These are phyloP conservation scores for Labrus mixtus DNA, from an alignment of 2,113 vertebrate species.

Conservation along the genomic window DNA sequence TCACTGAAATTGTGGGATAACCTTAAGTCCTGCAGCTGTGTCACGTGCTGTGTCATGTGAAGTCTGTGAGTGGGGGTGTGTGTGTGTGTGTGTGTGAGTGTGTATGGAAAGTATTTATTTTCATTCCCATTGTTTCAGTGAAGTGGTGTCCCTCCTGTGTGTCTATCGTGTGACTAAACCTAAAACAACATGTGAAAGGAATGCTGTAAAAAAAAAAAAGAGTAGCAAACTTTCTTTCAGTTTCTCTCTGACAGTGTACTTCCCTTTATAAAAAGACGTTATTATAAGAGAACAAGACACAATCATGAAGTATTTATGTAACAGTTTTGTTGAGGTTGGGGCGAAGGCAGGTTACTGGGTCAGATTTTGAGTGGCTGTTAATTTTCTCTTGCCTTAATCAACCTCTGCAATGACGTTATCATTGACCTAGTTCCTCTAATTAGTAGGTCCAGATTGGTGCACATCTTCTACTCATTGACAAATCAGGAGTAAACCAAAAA, in stretches of 20 bases:
- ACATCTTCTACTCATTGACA: background rate
- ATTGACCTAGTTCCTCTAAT: background rate
- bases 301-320: too few relatives aligned
- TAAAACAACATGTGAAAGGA: conserved; percentile 3
- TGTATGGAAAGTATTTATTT: conserved; percentile 8
- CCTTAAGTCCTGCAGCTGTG: conserved; percentile 30
- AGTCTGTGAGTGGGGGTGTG: background rate
- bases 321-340: background rate
- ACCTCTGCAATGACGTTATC: background rate
- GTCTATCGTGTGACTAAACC: background rate
- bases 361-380: background rate
- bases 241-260: conserved; percentile 1
- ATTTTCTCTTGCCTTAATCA: background rate
- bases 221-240: background rate
- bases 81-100: conserved; percentile 22
- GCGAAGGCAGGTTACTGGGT: background rate
- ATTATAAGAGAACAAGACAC: background rate
- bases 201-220: background rate
- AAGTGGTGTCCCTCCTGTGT: conserved; percentile 12
- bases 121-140: conserved; percentile 15
- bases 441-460: background rate
- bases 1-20: conserved; percentile 20
- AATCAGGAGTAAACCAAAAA: too few relatives aligned
- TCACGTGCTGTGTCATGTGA: conserved; percentile 56
- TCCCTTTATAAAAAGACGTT: background rate